Conservation (phyloP, 2,113 vertebrate genomes). For the Irena cyanogastra region DNA sequence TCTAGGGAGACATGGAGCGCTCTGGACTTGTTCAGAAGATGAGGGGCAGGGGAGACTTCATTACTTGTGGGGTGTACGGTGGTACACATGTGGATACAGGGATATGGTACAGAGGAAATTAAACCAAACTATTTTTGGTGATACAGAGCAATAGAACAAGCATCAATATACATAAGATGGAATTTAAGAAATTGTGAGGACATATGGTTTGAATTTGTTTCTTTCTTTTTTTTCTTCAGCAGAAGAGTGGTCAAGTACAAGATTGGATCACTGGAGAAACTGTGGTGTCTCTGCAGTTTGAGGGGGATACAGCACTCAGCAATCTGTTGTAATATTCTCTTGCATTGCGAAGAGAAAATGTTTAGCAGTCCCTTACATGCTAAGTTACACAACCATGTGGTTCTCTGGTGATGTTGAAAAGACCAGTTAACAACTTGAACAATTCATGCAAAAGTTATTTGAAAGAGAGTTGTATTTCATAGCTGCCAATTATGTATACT, state of each 20-base stretch:
- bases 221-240: background rate
- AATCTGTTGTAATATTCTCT: background rate
- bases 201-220: background rate
- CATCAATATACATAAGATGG: background rate
- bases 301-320: background rate
- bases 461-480: background rate
- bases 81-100: background rate
- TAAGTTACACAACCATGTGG: background rate
- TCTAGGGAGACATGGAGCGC: accelerated
- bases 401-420: background rate
- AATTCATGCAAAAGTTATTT: background rate
- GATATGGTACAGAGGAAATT: background rate
- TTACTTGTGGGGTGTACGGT: background rate
- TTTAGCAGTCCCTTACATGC: background rate
- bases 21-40: background rate
- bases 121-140: background rate
- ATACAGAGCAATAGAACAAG: background rate
- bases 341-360: background rate
- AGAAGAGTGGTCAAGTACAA: background rate
- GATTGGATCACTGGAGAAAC: background rate
- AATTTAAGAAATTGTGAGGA: background rate
- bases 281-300: background rate
- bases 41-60: accelerated
- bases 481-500: background rate
- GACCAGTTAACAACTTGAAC: background rate